Conservation (phyloP, 2,797 vertebrate genomes). For the Hemibagrus guttatus region DNA sequence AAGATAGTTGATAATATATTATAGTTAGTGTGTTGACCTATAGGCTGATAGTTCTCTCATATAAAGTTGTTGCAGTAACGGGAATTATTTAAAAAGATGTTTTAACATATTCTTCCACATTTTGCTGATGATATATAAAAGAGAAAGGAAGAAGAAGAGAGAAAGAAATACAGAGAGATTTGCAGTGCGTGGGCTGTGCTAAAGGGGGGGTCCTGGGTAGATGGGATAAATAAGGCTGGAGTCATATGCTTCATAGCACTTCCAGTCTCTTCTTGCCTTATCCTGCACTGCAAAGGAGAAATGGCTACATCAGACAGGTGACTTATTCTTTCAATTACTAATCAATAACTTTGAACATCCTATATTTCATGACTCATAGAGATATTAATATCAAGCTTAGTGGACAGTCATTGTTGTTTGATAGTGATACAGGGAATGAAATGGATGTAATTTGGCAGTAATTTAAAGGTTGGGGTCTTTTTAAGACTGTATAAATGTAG, state of each 20-base stretch:
- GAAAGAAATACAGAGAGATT: conserved; percentile 10
- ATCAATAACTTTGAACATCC: not conserved
- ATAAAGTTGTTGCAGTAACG: not conserved
- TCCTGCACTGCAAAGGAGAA: conserved; percentile 34
- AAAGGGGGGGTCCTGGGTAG: conserved; percentile 54
- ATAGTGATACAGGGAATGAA: not conserved
- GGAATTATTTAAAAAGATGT: not conserved
- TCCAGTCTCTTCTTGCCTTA: conserved; percentile 26
- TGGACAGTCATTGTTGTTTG: not conserved
- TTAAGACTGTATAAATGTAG: not conserved
- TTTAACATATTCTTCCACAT: not conserved
- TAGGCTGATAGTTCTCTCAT: not conserved
- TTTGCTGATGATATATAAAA: not conserved
- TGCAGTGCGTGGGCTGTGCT: conserved; percentile 31
- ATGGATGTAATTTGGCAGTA: not conserved
- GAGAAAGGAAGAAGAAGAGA: conserved; percentile 24
- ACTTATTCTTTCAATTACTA: conserved; percentile 12
- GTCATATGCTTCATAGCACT: conserved; percentile 31
- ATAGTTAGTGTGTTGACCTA: not conserved
- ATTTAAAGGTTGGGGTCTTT: too few species aligned
- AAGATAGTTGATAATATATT: not conserved
- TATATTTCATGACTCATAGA: not conserved
- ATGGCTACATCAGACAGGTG: conserved; percentile 42
- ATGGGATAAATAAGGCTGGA: conserved; percentile 37
- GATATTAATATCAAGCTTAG: not conserved